phyloP scores from a whole-genome alignment of 2,888 invertebrate species.

The Philereme transversata region DNA sequence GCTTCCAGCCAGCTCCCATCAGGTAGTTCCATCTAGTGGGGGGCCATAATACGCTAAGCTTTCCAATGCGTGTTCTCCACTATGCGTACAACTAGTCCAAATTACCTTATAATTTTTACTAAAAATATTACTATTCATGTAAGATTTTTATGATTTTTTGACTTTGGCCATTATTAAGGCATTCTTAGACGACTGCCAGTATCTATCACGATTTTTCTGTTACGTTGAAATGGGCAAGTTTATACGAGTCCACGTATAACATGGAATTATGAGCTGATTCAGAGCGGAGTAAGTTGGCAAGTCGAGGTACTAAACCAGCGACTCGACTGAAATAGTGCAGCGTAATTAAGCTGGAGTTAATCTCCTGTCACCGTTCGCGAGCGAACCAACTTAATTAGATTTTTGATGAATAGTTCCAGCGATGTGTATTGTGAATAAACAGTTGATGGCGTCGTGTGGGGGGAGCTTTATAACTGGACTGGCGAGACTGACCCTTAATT shows the following conservation, averaged over 20 bases:
- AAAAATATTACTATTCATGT: too few relatives aligned
- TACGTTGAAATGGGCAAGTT: too few relatives aligned
- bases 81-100: too few relatives aligned
- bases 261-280: background rate
- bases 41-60: too few relatives aligned
- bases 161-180: too few relatives aligned
- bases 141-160: too few relatives aligned
- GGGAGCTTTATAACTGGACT: constrained; percentile 25
- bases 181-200: too few relatives aligned
- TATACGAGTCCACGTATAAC: background rate
- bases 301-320: constrained; percentile 47
- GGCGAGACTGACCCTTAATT: constrained; percentile 25
- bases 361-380: constrained; percentile 68
- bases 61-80: too few relatives aligned
- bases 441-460: constrained; percentile 28
- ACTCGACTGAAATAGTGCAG: constrained; percentile 50
- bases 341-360: constrained; percentile 77
- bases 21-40: too few relatives aligned
- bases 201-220: too few relatives aligned
- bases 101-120: too few relatives aligned
- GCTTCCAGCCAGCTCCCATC: too few relatives aligned
- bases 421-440: constrained; percentile 37
- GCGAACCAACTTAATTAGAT: constrained; percentile 65
- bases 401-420: constrained; percentile 66
- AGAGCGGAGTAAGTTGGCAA: constrained; percentile 17